Evolutionary conservation across 1,140 invertebrate genomes (phyloP), one percentile per base, ranked within the genome.

Genomic region (Drosophila oshimai): DNA sequence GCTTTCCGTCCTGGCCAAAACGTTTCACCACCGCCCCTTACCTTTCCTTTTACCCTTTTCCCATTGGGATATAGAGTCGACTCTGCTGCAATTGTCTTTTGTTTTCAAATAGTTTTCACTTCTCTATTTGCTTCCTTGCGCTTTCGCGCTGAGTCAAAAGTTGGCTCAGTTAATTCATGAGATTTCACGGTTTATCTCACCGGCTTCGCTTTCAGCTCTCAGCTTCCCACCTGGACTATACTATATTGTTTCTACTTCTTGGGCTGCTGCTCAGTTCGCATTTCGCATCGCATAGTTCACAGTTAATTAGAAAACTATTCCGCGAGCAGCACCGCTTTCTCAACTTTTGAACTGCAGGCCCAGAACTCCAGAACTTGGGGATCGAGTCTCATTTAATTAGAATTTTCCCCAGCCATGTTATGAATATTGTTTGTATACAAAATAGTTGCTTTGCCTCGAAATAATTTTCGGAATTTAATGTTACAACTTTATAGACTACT

Each of bases 251-350:
- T 44, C 36, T 37, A 7, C 31, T 31, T 26, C 22, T 54, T 37
- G 34, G 28, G n/a, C n/a, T n/a, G n/a, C 42, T 24, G 53, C 54
- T 58, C 36, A 28, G 34, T 50, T 36, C 39, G 58, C 58, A 31
- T 31, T 50, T 36, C 39, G 58, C 58, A 31, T 31, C 69, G 67
- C 77, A 81, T 83, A 81, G 78, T 81, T 83, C 73, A 77, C 62
- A 83, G 78, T 83, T 83, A 83, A 83, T 83, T 83, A 83, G 78
- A 83, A 83, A 83, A 84, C 79, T 84, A 83, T 83, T 83, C 70
- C 58, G 50, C 46, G 70, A 50, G 51, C 75, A 34, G 65, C 65
- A 34, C 26, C 54, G 51, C 46, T 77, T 51, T 51, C 50, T 34
- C 58, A 83, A 83, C 79, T 83, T 78, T 74, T 78, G 74, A 84